Percentiles rank a stretch among this genome's conserved stretches.
Conservation (phyloP, 37 sponge, comb jelly and placozoan genomes). For the Eunapius fragilis region DNA sequence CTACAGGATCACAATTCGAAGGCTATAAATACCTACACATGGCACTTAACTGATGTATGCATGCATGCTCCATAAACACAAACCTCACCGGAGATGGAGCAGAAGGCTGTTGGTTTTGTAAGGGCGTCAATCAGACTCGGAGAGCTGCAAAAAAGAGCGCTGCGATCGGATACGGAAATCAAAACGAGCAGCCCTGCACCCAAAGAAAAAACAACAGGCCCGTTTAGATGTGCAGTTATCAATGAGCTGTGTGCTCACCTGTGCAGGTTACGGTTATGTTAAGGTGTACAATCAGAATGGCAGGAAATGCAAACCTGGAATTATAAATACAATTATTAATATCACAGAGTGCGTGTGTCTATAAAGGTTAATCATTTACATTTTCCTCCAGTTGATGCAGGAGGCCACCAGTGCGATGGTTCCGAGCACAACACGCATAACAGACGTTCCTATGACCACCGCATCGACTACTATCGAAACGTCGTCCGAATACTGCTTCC, state of each 20-base stretch:
- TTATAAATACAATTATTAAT: neutral
- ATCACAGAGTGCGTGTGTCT: neutral
- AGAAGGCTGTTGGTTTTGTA: constrained; percentile 19
- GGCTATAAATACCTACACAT: no score
- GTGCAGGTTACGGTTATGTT: neutral
- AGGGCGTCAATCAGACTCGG: constrained; percentile 3
- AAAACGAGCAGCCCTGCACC: neutral
- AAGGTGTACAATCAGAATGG: constrained; percentile 13
- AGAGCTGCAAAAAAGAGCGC: constrained; percentile 21
- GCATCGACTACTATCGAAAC: neutral
- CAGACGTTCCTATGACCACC: neutral
- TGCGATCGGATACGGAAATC: constrained; percentile 16
- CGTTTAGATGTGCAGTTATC: neutral
- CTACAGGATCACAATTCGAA: no score
- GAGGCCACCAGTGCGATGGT: neutral
- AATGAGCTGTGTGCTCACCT: constrained; percentile 5
- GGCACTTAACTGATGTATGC: no score
- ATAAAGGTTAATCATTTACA: neutral
- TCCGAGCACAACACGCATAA: neutral
- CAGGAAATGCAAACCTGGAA: constrained; percentile 30
- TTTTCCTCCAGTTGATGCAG: neutral
- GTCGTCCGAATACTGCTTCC: neutral
- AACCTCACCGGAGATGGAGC: neutral
- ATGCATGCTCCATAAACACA: no score
- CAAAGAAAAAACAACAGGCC: neutral